These are phyloP conservation scores for Copsychus sechellarum DNA, from an alignment of 2,113 vertebrate genomes.

Conservation along the genomic window DNA sequence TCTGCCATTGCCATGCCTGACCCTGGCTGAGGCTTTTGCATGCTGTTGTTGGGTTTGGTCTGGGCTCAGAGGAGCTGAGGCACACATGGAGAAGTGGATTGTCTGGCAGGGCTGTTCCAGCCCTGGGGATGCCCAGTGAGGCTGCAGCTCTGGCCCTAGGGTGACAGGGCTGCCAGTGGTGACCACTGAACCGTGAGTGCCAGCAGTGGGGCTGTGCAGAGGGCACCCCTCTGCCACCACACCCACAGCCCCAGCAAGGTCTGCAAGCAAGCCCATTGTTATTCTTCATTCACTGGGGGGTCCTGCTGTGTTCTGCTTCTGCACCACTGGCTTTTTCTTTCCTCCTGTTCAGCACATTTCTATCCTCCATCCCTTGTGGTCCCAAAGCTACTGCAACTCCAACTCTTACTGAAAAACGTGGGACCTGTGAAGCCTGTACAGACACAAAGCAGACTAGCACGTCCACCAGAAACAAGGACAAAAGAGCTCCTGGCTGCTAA, in stretches of 20 bases:
- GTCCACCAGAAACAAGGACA: neutral
- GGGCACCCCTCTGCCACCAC: neutral
- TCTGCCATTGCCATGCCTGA: rapidly evolving
- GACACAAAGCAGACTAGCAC: neutral
- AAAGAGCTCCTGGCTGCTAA: neutral
- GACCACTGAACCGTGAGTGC: neutral
- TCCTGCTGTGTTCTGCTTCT: neutral
- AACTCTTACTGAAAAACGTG: neutral
- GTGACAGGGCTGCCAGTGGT: rapidly evolving
- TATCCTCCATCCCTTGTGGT: neutral
- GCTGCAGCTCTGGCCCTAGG: neutral
- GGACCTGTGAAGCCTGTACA: neutral
- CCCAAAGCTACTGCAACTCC: neutral
- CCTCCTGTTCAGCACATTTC: neutral
- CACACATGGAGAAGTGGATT: neutral
- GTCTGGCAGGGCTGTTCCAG: neutral
- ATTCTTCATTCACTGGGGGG: neutral
- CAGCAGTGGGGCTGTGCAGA: neutral
- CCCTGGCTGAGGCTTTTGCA: rapidly evolving
- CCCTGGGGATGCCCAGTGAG: neutral
- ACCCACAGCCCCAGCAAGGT: neutral
- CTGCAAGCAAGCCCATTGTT: neutral
- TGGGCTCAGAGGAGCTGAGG: neutral
- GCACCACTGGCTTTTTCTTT: neutral
- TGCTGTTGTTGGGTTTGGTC: neutral